Base-by-base conservation (phyloP, 2,113 vertebrate genomes). In the Caracal caracal region DNA sequence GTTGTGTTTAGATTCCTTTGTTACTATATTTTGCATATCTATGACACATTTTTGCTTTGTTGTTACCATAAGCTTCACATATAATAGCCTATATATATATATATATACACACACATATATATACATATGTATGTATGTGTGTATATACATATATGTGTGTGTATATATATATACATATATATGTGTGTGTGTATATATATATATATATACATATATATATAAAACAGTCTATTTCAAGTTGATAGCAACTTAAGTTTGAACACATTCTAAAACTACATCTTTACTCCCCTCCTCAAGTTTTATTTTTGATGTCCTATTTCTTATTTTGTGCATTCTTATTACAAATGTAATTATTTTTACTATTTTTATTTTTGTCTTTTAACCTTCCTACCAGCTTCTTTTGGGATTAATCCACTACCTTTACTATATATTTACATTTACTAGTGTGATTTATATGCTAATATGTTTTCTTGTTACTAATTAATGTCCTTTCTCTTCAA, bases 161-260 rank as follows among this genome's bases (percentile, higher is more conserved):
- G 1, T 43, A 8, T 43, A 1, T 43, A 1, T 43, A 7, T 1
- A 43, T 43, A 7, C 6, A 43, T 43, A 43, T 1, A 1, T 43
- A 1, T 43, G 40, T 43, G 40, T 43, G 1, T 43, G 1, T 43
- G n/a, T n/a, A n/a, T n/a, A 40, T 6, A 43, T 1, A 43, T 7
- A 43, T 7, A 43, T 43, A 9, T 9, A 9, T 1, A 9, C 0
- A 43, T 43, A 43, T 78, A 30, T 30, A 76, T 15, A 43, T 47
- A 17, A 0, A 47, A 75, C 6, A 51, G 47, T 33, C 47, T 78
- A 51, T n/a, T 51, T 78, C 30, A 78, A 12, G 75, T n/a, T 33
- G 47, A 51, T 78, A 78, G 17, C 47, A 78, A 51, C 47, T n/a
- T 51, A 78, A 78, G 28, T 78, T n/a, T 51, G 30, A 51, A 78